phyloP scores from a whole-genome alignment of 2,888 invertebrate genomes.

The Chelonus formosanus region DNA sequence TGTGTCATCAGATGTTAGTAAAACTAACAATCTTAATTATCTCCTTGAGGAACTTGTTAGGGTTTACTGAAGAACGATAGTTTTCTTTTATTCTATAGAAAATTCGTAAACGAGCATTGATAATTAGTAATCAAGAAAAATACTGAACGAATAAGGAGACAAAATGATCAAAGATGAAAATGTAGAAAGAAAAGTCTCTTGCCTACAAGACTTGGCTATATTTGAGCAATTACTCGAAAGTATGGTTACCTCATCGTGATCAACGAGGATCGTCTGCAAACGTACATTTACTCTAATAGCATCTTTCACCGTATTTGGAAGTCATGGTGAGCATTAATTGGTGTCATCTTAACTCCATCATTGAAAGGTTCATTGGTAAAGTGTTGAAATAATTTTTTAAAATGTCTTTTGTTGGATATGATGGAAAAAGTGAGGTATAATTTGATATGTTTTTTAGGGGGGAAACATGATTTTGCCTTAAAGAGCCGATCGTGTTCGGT shows the following conservation, averaged over 20 bases:
- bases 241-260: conserved; percentile 16
- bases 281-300: conserved; percentile 8
- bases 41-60: too few relatives aligned
- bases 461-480: conserved; percentile 22
- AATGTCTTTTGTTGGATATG: too few relatives aligned
- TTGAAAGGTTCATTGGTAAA: too few relatives aligned
- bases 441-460: conserved; percentile 4
- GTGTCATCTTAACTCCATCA: too few relatives aligned
- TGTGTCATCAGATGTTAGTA: conserved; percentile 4
- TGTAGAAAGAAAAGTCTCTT: not conserved
- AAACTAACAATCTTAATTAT: not conserved
- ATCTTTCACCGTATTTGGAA: conserved; percentile 4
- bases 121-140: not conserved
- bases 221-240: conserved; percentile 15
- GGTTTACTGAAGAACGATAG: too few relatives aligned
- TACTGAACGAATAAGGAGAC: not conserved
- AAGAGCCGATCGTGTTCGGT: conserved; percentile 25
- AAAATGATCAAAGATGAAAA: not conserved
- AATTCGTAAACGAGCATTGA: too few relatives aligned
- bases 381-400: too few relatives aligned
- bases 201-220: conserved; percentile 11
- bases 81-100: too few relatives aligned
- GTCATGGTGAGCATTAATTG: not conserved
- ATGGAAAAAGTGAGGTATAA: not conserved
- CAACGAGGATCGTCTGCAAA: conserved; percentile 8